Evolutionary conservation across 2,113 vertebrate species (phyloP).

Genomic region (Ciconia maguari): DNA sequence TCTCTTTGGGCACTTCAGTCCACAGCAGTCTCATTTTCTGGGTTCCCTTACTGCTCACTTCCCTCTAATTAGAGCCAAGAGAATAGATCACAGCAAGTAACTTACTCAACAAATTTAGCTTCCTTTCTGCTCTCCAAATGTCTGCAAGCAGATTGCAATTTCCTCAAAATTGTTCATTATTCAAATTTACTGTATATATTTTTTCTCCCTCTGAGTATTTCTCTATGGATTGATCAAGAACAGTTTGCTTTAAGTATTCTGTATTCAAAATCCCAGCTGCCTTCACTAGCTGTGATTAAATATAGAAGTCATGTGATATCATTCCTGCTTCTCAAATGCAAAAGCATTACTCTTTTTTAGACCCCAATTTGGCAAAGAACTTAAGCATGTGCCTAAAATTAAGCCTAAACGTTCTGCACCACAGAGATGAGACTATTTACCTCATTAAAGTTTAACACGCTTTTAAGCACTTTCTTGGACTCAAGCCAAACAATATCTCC

Average conservation of each 20-base stretch:
- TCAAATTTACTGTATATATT: constrained; percentile 71
- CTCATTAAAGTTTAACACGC: constrained; percentile 60
- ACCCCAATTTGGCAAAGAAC: constrained; percentile 57
- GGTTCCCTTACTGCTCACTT: constrained; percentile 56
- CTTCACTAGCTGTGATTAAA: constrained; percentile 69
- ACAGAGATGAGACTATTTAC: constrained; percentile 48
- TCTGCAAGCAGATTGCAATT: constrained; percentile 71
- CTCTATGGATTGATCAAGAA: constrained; percentile 68
- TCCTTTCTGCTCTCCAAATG: constrained; percentile 67
- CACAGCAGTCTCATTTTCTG: constrained; percentile 54
- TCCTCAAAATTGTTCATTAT: constrained; percentile 72
- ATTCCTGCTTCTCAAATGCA: constrained; percentile 52
- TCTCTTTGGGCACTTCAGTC: constrained; percentile 54
- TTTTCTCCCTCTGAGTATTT: constrained; percentile 62
- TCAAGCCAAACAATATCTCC: constrained; percentile 5
- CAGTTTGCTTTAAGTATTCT: constrained; percentile 69
- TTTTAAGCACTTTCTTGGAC: constrained; percentile 50
- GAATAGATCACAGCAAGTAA: constrained; percentile 67
- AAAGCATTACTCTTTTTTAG: constrained; percentile 57
- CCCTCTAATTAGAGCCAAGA: constrained; percentile 67
- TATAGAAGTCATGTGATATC: constrained; percentile 63
- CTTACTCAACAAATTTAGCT: constrained; percentile 69
- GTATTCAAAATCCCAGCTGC: constrained; percentile 67
- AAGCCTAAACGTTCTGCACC: constrained; percentile 40
- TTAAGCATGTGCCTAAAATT: constrained; percentile 60